Base-by-base conservation (phyloP, 2,113 vertebrate genomes). In the Poeciliopsis retropinna region DNA sequence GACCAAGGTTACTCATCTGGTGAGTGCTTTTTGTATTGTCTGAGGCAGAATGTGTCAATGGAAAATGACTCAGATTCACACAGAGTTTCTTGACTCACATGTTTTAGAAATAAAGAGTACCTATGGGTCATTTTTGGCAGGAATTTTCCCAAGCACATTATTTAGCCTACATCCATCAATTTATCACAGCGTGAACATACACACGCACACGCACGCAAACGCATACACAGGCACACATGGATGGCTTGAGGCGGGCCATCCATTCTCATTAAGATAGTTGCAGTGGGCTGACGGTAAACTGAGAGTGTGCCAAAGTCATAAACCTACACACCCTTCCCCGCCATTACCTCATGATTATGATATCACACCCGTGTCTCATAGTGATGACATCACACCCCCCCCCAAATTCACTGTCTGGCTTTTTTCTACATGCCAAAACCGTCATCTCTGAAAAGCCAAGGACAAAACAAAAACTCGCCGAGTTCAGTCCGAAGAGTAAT, bases 311-410 rank as follows among this genome's bases (percentile, higher is more conserved):
- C 92, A 93, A 86, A 91, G 81, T 83, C 90, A 88, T 93, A 92
- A 94, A 93, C 86, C 75, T 75, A 64, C 80, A 86, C 82, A 85
- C 81, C 83, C 85, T 85, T 91, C 87, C 84, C 83, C 61, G 91
- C 90, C 89, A 92, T 93, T 92, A 93, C 91, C 91, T 93, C 91
- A 93, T 91, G 63, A 88, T 90, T 78, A 93, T 93, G 91, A 91
- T 89, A 91, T 91, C 91, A 91, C 89, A 87, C 79, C 37, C 85
- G 88, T 92, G 89, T 91, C 88, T 93, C 91, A 92, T 70, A 76
- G 73, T 92, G 91, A 92, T 92, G 89, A 93, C 90, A 89, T 92
- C 90, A 92, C 89, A 15, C 76, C 34, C 29, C 75, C 85, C 39
- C 39, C 39, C 34, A 89, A 70, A 87, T 88, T 90, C 84, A 88